A percentile compares a stretch with the other conserved stretches of the same genome.
phyloP scores from a whole-genome alignment of 2,888 invertebrate genomes.

The Epirrhoe alternata region DNA sequence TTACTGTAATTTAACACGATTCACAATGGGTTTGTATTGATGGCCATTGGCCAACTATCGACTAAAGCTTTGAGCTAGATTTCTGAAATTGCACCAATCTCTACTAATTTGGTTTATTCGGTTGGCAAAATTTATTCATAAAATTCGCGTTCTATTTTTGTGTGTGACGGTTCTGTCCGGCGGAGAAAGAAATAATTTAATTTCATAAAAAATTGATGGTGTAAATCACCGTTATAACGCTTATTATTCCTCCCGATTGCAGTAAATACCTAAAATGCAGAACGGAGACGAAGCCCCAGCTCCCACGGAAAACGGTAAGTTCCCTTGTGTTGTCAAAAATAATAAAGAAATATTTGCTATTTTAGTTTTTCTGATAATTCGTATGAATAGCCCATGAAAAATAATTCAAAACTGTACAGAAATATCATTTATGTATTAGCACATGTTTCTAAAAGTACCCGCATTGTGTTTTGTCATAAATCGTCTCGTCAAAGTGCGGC shows the following conservation, averaged over 20 bases:
- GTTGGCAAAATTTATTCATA: conserved; percentile 80
- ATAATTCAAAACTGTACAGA: conserved; percentile 37
- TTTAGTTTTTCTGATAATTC: conserved; percentile 66
- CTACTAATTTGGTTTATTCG: conserved; percentile 49
- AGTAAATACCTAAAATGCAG: conserved; percentile 74
- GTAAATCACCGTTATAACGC: conserved; percentile 64
- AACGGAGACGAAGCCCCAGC: conserved; percentile 78
- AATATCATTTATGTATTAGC: conserved; percentile 38
- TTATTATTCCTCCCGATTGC: conserved; percentile 70
- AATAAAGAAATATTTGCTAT: conserved; percentile 65
- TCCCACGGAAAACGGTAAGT: conserved; percentile 74
- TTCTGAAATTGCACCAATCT: conserved; percentile 8
- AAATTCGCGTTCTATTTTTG: conserved; percentile 83
- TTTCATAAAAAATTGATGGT: conserved; percentile 74
- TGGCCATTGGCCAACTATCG: not conserved
- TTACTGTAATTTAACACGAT: too few species aligned
- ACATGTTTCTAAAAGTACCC: conserved; percentile 70
- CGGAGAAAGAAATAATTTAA: conserved; percentile 62
- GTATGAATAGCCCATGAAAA: conserved; percentile 40
- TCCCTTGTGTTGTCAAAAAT: conserved; percentile 69
- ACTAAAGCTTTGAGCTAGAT: not conserved
- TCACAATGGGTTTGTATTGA: too few species aligned
- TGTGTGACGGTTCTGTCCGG: conserved; percentile 82
- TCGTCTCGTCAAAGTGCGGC: conserved; percentile 41
- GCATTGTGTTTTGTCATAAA: conserved; percentile 52